phyloP scores from a whole-genome alignment of 2,797 vertebrate species.

The Parambassis ranga region DNA sequence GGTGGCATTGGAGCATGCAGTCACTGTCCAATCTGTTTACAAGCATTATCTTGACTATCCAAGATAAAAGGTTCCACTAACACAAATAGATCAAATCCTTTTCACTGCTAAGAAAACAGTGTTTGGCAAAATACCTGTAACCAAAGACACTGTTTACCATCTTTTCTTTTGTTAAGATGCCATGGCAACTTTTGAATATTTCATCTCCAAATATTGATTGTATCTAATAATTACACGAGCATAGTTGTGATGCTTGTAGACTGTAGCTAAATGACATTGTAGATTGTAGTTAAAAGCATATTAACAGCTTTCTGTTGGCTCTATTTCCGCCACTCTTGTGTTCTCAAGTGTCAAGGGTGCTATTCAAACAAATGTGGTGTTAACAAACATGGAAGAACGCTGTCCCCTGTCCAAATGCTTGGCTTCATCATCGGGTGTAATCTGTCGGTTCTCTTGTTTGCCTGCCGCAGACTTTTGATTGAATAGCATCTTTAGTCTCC shows the following conservation, averaged over 20 bases:
- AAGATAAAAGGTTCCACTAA: constrained; percentile 62
- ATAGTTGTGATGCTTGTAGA: constrained; percentile 79
- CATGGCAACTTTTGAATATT: constrained; percentile 81
- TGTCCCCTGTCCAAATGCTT: constrained; percentile 53
- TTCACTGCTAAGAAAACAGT: constrained; percentile 65
- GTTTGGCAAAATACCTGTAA: constrained; percentile 48
- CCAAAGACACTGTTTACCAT: constrained; percentile 56
- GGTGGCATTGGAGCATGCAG: constrained; percentile 67
- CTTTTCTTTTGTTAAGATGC: constrained; percentile 67
- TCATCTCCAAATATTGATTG: constrained; percentile 74
- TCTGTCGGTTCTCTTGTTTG: constrained; percentile 61
- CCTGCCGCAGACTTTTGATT: constrained; percentile 63
- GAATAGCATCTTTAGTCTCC: constrained; percentile 74
- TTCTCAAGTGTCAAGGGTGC: constrained; percentile 67
- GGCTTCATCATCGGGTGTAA: constrained; percentile 30
- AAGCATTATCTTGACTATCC: constrained; percentile 62
- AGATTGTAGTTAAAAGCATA: constrained; percentile 71
- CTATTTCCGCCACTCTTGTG: constrained; percentile 63
- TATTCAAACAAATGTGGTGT: constrained; percentile 71
- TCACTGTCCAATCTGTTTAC: constrained; percentile 67
- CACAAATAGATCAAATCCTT: constrained; percentile 53
- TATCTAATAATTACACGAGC: constrained; percentile 63
- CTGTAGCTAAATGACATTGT: constrained; percentile 66
- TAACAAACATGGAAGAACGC: constrained; percentile 60
- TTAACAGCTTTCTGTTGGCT: constrained; percentile 74